Evolutionary conservation across 2,113 vertebrate genomes (phyloP), one percentile per base, ranked within the genome.

Genomic region (Scolopax mira): DNA sequence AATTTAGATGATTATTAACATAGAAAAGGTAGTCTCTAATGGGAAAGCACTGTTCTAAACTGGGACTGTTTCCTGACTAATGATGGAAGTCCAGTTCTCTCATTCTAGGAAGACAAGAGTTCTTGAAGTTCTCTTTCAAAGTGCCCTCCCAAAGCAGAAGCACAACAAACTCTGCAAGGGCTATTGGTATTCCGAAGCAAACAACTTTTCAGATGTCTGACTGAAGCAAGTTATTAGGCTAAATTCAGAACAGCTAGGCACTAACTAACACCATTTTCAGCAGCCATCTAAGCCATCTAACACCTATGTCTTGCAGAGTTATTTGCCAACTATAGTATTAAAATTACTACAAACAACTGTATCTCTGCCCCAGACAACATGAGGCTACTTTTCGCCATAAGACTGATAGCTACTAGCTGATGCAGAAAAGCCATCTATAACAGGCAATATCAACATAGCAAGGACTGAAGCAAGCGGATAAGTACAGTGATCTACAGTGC

Each of bases 141-240:
- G 58, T 30, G 61, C 49, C 8, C 85, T 93, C 87, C 93, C 85
- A 78, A 72, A 86, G 80, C 79, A 79, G 83, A 96, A 97, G 81
- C 41, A 91, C 88, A 94, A 89, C 79, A 96, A 94, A 94, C 79
- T 93, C 24, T 18, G 89, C 66, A 85, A 70, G 73, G n/a, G 74
- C 85, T 93, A 85, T 83, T 88, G 86, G 93, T 55, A 75, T 79
- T 52, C 89, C 77, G 88, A 52, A 86, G 72, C 58, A 96, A 89
- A 82, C 71, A 91, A 75, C n/a, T 58, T 12, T 61, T 90, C 62
- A 75, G 11, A 80, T 90, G 69, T 31, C 39, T 49, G 44, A 64
- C 66, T 74, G 95, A 90, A 70, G 79, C 23, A 41, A 67, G 85
- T 28, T 85, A 54, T 33, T 75, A 84, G 66, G 60, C 18, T 25